These are phyloP conservation scores for Dynastes tityus DNA, from an alignment of 2,888 invertebrate species.

Conservation along the genomic window DNA sequence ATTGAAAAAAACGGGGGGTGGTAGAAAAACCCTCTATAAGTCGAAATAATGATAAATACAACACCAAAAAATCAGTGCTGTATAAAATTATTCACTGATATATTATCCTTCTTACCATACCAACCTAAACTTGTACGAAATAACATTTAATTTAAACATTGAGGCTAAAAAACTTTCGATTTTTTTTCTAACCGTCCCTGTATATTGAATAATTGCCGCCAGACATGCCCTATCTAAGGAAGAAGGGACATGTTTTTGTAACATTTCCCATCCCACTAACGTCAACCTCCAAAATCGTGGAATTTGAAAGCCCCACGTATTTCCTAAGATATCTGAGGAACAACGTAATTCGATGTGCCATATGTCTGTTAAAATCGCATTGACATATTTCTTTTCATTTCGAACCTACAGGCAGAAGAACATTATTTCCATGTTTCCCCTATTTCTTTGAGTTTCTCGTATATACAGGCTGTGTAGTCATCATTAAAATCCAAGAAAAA, in stretches of 20 bases:
- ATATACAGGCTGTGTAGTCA: not conserved
- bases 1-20: not conserved
- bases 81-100: too few relatives aligned
- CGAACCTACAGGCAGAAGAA: not conserved
- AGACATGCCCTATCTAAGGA: not conserved
- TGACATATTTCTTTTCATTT: slow-evolving; percentile 13
- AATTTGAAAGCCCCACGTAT: not conserved
- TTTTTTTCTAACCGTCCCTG: not conserved
- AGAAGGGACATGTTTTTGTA: not conserved
- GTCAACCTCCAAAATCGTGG: not conserved
- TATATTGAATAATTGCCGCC: not conserved
- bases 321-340: not conserved
- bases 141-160: too few relatives aligned
- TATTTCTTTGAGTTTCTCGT: not conserved
- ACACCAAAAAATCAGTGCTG: too few relatives aligned
- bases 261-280: not conserved
- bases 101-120: too few relatives aligned
- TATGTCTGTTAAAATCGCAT: slow-evolving; percentile 1
- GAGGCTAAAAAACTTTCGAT: too few relatives aligned
- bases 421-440: not conserved
- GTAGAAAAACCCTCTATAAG: not conserved
- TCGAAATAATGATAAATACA: too few relatives aligned
- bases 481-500: too few relatives aligned
- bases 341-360: slow-evolving; percentile 1
- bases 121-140: too few relatives aligned